Evolutionary conservation across 2,888 invertebrate species (phyloP).

Genomic region (Leptinotarsa peninsularis): DNA sequence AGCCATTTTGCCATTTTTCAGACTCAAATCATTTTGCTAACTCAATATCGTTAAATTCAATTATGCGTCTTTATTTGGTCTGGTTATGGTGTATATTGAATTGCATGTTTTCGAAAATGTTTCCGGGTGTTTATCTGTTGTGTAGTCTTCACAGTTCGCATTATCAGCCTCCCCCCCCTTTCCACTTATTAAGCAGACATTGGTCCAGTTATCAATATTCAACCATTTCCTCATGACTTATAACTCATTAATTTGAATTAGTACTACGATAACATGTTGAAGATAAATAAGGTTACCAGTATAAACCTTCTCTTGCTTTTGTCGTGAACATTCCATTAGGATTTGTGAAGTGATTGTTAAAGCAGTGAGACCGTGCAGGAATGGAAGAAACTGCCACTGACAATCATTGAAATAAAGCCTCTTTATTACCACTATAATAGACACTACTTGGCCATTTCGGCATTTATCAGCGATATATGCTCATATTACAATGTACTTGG

Average conservation of each 20-base stretch:
- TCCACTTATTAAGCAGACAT: too few relatives aligned
- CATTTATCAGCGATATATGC: slow-evolving; percentile 52
- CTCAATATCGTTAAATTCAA: too few relatives aligned
- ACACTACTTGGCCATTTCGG: slow-evolving; percentile 55
- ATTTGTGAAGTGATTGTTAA: slow-evolving; percentile 58
- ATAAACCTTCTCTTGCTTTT: slow-evolving; percentile 60
- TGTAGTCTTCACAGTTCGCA: too few relatives aligned
- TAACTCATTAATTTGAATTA: background rate
- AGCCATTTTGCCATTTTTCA: too few relatives aligned
- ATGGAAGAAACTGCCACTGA: slow-evolving; percentile 62
- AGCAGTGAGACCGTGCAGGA: slow-evolving; percentile 54
- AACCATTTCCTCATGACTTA: too few relatives aligned
- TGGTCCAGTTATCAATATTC: too few relatives aligned
- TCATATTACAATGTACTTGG: slow-evolving; percentile 45
- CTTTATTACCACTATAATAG: slow-evolving; percentile 62
- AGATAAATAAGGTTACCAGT: slow-evolving; percentile 43
- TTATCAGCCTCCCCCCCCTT: too few relatives aligned
- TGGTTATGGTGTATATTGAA: too few relatives aligned
- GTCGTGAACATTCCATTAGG: slow-evolving; percentile 61
- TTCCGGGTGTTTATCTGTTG: too few relatives aligned
- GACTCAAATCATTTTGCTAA: too few relatives aligned
- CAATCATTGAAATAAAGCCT: slow-evolving; percentile 66
- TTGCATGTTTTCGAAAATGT: too few relatives aligned
- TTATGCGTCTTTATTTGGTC: too few relatives aligned
- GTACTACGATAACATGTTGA: background rate